These are phyloP conservation scores for Sinopyrophorus schimmeli DNA, from an alignment of 2,888 invertebrate species.

Conservation along the genomic window DNA sequence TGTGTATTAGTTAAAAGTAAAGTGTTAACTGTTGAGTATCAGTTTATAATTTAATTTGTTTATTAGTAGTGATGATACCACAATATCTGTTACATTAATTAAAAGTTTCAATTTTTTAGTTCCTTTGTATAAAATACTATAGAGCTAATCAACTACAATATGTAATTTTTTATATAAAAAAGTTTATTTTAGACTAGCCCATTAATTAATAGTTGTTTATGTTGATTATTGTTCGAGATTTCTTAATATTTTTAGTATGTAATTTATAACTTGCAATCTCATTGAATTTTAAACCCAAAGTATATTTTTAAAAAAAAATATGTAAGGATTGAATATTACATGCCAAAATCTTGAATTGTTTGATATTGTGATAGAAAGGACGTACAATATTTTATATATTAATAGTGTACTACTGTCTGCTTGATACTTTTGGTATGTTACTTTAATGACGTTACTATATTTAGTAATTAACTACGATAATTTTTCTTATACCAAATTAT, in stretches of 20 bases:
- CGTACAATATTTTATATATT: constrained; percentile 11
- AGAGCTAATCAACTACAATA: constrained; percentile 16
- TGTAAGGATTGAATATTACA: too few relatives aligned
- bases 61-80: background rate
- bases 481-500: too few relatives aligned
- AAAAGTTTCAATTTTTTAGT: constrained; percentile 2
- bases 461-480: too few relatives aligned
- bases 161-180: too few relatives aligned
- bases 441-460: too few relatives aligned
- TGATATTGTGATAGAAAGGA: constrained; percentile 16
- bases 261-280: too few relatives aligned
- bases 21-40: constrained; percentile 16
- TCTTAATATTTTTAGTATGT: too few relatives aligned
- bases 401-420: constrained; percentile 9
- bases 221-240: too few relatives aligned
- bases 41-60: constrained; percentile 16
- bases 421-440: constrained; percentile 1
- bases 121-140: constrained; percentile 8
- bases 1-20: constrained; percentile 24
- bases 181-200: too few relatives aligned
- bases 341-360: constrained; percentile 1
- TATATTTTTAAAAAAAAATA: too few relatives aligned
- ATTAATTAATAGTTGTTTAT: too few relatives aligned
- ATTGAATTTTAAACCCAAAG: too few relatives aligned
- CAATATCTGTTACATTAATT: background rate